A percentile compares a stretch with the other conserved stretches of the same genome.
Evolutionary conservation across 2,797 vertebrate genomes (phyloP).

Genomic region (Sebastes kiyomatsui): DNA sequence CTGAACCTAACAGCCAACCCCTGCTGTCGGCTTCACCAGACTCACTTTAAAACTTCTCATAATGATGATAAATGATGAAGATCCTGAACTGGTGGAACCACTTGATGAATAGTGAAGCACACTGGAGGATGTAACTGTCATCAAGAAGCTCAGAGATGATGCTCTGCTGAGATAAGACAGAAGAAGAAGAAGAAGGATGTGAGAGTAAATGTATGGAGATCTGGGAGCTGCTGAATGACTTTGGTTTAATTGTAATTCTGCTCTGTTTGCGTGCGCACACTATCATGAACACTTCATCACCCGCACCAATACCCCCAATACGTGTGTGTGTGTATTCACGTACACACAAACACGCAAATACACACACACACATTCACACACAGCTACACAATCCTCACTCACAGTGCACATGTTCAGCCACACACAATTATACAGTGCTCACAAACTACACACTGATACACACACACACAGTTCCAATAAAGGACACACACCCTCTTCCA

Average conservation of each 20-base stretch:
- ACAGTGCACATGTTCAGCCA: slow-evolving; percentile 57
- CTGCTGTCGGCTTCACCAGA: not conserved
- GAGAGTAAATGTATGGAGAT: slow-evolving; percentile 57
- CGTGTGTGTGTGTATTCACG: slow-evolving; percentile 17
- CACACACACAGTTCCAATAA: slow-evolving; percentile 53
- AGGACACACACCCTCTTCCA: slow-evolving; percentile 68
- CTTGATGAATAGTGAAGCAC: not conserved
- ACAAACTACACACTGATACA: slow-evolving; percentile 41
- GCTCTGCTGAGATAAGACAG: slow-evolving; percentile 21
- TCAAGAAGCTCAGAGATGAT: slow-evolving; percentile 26
- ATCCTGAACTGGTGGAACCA: not conserved
- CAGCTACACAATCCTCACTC: slow-evolving; percentile 55
- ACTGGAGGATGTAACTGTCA: slow-evolving; percentile 4
- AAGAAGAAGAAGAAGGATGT: slow-evolving; percentile 30
- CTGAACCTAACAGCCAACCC: not conserved
- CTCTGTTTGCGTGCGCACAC: slow-evolving; percentile 64
- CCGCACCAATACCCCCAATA: slow-evolving; percentile 64
- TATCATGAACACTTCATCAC: slow-evolving; percentile 74
- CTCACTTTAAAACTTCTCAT: not conserved
- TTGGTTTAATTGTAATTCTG: slow-evolving; percentile 72
- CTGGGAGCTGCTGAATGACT: slow-evolving; percentile 54
- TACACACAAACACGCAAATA: slow-evolving; percentile 35
- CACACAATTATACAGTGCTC: slow-evolving; percentile 50
- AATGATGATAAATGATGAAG: not conserved
- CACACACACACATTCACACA: slow-evolving; percentile 20